Evolutionary conservation across 1,140 invertebrate genomes (phyloP).

Genomic region (Neodiprion fabricii): DNA sequence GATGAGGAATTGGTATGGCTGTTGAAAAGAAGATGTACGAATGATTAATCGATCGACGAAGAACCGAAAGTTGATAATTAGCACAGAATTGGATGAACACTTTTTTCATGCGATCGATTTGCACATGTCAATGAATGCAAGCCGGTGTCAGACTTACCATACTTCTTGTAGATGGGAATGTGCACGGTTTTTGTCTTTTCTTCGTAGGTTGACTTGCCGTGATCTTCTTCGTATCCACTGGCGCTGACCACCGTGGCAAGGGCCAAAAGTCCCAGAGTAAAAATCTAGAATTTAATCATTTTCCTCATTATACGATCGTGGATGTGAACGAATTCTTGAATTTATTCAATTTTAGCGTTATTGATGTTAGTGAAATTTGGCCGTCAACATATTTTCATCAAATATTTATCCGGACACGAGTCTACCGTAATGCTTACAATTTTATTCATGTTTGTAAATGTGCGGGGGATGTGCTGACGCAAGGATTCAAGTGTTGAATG

Average conservation of each 20-base stretch:
- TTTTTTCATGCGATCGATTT: neutral
- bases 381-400: neutral
- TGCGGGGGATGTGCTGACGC: constrained; percentile 26
- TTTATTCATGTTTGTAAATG: constrained; percentile 41
- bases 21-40: constrained; percentile 23
- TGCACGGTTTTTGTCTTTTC: constrained; percentile 69
- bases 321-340: too few species aligned
- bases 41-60: neutral
- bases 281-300: constrained; percentile 34
- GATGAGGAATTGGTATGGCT: constrained; percentile 78
- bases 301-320: too few species aligned
- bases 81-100: neutral
- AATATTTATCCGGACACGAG: neutral
- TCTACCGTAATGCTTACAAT: constrained; percentile 40
- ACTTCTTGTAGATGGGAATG: constrained; percentile 76
- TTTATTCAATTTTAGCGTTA: too few species aligned
- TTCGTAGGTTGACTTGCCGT: constrained; percentile 47
- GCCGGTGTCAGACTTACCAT: constrained; percentile 47
- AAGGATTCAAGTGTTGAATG: constrained; percentile 41
- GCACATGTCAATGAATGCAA: neutral
- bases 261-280: constrained; percentile 31
- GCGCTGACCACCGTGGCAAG: constrained; percentile 34
- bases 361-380: neutral
- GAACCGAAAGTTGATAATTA: constrained; percentile 15
- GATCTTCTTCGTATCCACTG: constrained; percentile 35